Conservation (phyloP, 2,797 vertebrate species). For the Coracias cyanogaster region DNA sequence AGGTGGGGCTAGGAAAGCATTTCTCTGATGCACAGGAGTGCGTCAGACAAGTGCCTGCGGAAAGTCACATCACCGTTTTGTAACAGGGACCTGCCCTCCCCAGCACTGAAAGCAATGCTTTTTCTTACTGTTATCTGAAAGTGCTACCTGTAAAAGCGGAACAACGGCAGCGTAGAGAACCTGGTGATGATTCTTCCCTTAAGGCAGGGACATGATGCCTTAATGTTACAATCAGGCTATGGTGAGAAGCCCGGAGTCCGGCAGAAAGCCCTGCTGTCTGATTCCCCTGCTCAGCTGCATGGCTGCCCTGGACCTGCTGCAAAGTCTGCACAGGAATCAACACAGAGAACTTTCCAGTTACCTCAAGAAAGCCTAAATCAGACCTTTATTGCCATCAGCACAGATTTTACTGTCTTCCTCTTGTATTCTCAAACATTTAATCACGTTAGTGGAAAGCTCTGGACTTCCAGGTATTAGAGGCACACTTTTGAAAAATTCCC, state of each 20-base stretch:
- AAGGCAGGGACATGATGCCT: neutral
- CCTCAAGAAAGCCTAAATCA: neutral
- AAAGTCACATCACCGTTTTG: too few species aligned
- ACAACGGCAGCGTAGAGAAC: neutral
- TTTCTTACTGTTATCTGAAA: neutral
- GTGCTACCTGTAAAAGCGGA: neutral
- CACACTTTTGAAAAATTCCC: neutral
- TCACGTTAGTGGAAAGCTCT: neutral
- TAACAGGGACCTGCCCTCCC: neutral
- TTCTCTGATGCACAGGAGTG: neutral
- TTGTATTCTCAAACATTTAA: neutral
- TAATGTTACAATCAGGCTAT: neutral
- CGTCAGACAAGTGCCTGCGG: neutral
- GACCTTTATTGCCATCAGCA: neutral
- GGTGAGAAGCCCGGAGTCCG: neutral
- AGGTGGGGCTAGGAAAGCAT: neutral
- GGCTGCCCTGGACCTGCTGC: neutral
- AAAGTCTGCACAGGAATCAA: neutral
- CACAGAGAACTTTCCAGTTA: neutral
- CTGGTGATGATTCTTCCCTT: neutral
- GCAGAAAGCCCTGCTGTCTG: neutral
- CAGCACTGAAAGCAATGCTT: neutral
- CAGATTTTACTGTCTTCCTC: neutral
- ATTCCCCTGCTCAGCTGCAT: neutral
- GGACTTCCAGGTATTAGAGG: neutral